phyloP scores from a whole-genome alignment of 1,140 invertebrate genomes.

The silkworm (Bombyx mori) region DNA sequence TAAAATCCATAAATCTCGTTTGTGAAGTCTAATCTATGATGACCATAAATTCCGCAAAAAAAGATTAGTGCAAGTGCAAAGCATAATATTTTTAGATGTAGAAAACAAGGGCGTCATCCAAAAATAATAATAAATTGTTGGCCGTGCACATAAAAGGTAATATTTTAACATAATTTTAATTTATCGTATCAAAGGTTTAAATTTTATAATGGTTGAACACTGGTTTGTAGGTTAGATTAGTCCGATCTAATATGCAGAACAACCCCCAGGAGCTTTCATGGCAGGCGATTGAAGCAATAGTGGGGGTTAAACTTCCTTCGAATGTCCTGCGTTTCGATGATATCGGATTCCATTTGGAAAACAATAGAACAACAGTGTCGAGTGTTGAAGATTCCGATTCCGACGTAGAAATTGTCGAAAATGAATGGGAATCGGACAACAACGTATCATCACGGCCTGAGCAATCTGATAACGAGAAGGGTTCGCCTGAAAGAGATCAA shows the following conservation, averaged over 20 bases:
- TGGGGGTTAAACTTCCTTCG: constrained; percentile 69
- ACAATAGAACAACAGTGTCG: constrained; percentile 40
- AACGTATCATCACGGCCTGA: constrained; percentile 60
- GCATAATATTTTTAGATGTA: constrained; percentile 74
- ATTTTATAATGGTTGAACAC: constrained; percentile 52
- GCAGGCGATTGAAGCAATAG: constrained; percentile 71
- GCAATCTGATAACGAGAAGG: constrained; percentile 60
- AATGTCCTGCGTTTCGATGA: constrained; percentile 70
- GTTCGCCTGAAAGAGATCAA: constrained; percentile 47
- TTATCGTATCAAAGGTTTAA: constrained; percentile 22
- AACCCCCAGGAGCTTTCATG: constrained; percentile 72
- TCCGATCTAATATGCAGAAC: constrained; percentile 71
- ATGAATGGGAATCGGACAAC: constrained; percentile 66
- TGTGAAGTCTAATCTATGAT: constrained; percentile 4
- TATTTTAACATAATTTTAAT: constrained; percentile 29
- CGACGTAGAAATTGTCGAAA: constrained; percentile 70
- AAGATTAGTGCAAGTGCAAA: constrained; percentile 45
- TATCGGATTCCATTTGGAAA: constrained; percentile 66
- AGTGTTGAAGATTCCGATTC: constrained; percentile 66
- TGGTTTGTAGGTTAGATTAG: constrained; percentile 72
- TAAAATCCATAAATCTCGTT: not conserved
- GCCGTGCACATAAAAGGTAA: constrained; percentile 62
- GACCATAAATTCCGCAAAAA: constrained; percentile 26
- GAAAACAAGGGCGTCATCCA: constrained; percentile 65
- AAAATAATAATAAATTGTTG: constrained; percentile 45